Conservation (phyloP, 2,113 vertebrate species). For the Chascanopsetta lugubris region DNA sequence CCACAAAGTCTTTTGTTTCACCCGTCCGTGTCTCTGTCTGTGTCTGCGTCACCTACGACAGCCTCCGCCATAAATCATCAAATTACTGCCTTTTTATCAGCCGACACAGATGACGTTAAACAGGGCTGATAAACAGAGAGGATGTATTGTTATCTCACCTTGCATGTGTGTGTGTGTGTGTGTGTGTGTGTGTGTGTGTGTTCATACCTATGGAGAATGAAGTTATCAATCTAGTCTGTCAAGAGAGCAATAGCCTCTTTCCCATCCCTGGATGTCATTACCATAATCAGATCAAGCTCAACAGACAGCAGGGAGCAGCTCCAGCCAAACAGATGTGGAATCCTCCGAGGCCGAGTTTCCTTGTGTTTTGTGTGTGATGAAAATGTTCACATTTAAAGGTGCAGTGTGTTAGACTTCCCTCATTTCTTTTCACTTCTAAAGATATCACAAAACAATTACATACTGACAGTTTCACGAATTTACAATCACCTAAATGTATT, state of each 20-base stretch:
- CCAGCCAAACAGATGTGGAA: slow-evolving; percentile 24
- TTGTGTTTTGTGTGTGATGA: neutral
- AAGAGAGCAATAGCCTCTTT: slow-evolving; percentile 49
- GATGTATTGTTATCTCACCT: slow-evolving; percentile 1
- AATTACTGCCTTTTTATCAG: slow-evolving; percentile 39
- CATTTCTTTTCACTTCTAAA: too few species aligned
- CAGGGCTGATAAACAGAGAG: slow-evolving; percentile 27
- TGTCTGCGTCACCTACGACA: slow-evolving; percentile 11
- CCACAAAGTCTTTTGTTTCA: neutral
- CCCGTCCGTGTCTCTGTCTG: slow-evolving; percentile 7
- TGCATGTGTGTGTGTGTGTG: slow-evolving; percentile 6
- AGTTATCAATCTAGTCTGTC: slow-evolving; percentile 71
- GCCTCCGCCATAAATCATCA: slow-evolving; percentile 9
- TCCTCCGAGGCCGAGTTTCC: neutral
- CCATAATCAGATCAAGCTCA: slow-evolving; percentile 54
- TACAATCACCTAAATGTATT: too few species aligned
- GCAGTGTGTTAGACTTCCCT: too few species aligned
- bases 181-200: slow-evolving; percentile 12
- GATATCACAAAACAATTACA: too few species aligned
- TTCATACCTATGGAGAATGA: slow-evolving; percentile 14
- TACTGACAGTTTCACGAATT: too few species aligned
- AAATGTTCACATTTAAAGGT: too few species aligned
- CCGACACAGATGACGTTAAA: slow-evolving; percentile 32
- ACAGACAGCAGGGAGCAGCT: slow-evolving; percentile 28
- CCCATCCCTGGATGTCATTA: slow-evolving; percentile 44